These are phyloP conservation scores for Brachionus plicatilis DNA, from an alignment of 1,140 invertebrate genomes.

Conservation along the genomic window DNA sequence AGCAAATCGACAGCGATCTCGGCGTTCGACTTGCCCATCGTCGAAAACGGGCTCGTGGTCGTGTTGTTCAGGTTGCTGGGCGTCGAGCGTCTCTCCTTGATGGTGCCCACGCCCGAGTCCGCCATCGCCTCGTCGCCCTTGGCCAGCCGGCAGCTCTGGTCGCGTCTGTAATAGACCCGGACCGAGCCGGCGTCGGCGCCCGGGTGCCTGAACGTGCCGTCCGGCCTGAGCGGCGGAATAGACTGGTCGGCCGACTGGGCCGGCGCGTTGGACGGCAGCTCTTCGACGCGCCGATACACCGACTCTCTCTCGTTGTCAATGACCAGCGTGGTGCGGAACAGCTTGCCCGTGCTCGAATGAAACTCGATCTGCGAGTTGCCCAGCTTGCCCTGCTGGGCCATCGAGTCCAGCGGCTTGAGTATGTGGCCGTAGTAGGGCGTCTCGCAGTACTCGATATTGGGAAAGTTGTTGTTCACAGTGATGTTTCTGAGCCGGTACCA, in stretches of 20 bases:
- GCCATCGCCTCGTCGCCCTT: background rate
- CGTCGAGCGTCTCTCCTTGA: background rate
- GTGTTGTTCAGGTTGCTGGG: constrained; percentile 2
- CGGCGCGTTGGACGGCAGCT: background rate
- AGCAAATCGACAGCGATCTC: constrained; percentile 14
- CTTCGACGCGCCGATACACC: constrained; percentile 18
- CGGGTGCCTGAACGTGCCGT: constrained; percentile 36
- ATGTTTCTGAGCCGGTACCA: constrained; percentile 22
- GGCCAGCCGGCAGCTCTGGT: background rate
- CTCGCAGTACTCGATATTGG: constrained; percentile 36
- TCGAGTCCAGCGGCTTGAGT: constrained; percentile 25
- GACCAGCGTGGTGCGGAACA: constrained; percentile 13
- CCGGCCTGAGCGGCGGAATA: constrained; percentile 10
- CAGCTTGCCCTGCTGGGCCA: background rate
- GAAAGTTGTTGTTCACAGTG: constrained; percentile 34
- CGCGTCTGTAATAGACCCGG: constrained; percentile 28
- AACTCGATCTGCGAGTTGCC: constrained; percentile 31
- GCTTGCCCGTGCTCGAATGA: constrained; percentile 23
- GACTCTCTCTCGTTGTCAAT: constrained; percentile 37
- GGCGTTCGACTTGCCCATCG: constrained; percentile 12
- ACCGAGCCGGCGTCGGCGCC: background rate
- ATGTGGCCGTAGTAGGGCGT: constrained; percentile 39
- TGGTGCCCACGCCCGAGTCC: background rate
- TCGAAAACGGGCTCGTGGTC: constrained; percentile 15
- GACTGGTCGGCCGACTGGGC: background rate